Base-by-base conservation (phyloP, 2,888 invertebrate genomes). In the Rotaria macrura region DNA sequence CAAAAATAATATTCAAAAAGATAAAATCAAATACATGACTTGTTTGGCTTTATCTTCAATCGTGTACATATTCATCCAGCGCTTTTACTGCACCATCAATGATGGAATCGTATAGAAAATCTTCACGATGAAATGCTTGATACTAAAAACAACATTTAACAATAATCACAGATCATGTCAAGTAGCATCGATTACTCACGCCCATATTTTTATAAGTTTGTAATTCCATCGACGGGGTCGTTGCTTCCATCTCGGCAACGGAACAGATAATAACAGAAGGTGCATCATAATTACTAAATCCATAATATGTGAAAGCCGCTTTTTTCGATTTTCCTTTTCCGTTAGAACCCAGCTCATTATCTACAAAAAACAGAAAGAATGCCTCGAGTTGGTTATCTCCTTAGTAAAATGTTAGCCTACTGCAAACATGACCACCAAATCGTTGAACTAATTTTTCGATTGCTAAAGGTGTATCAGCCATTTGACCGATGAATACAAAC, bases 401-500 rank as follows among this genome's bases (percentile, higher is more conserved):
- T 34, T 29, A 34, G 29, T 20, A 34, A 29, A 65, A 65, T 17
- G 4, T 12, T 1, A 65, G 25, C 65, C 14, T 65, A 65, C 65
- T 65, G 34, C 65, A 65, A 17, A 65, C 29, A 20, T 34, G n/a
- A 43, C 85, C 88, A 57, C 88, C 88, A 87, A 89, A 89, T 83
- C 88, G 87, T 23, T 84, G 43, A 14, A 87, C 87, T 38, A 89
- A 85, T 9, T 87, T 87, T 38, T 87, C 65, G 86, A 89, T 87
- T n/a, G 88, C 86, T 34, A 87, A 87, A 79, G 88, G 88, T 10
- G 87, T 87, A 5, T 84, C 85, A 29, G 43, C n/a, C 84, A 89
- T 87, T 55, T 85, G 87, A 29, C 88, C 88, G 74, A 88, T 87
- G 83, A 88, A 87, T 85, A 86, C 87, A 34, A 89, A 85, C 20